phyloP scores from a whole-genome alignment of 2,797 vertebrate genomes.

The Hafferia zeledoni region DNA sequence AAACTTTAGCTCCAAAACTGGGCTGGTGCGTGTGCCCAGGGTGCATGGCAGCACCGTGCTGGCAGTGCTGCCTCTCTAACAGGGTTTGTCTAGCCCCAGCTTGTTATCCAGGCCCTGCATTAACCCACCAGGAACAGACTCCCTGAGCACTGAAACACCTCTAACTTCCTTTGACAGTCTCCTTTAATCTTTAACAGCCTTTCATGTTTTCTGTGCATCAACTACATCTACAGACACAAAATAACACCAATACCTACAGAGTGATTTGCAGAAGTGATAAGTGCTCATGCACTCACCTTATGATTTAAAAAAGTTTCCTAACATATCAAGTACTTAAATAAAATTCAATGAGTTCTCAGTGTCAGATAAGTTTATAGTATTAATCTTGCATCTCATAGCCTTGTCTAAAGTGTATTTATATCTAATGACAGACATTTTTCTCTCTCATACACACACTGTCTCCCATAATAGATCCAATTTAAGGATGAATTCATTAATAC shows the following conservation, averaged over 20 bases:
- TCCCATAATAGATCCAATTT: not conserved
- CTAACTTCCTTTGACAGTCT: not conserved
- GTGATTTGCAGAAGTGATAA: not conserved
- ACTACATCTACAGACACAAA: not conserved
- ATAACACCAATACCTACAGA: not conserved
- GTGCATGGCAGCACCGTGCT: not conserved
- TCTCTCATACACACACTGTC: not conserved
- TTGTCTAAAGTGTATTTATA: not conserved
- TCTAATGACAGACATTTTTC: not conserved
- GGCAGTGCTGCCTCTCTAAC: not conserved
- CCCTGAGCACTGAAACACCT: not conserved
- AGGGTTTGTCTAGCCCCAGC: not conserved
- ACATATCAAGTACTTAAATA: not conserved
- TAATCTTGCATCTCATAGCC: not conserved
- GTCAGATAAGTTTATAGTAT: not conserved
- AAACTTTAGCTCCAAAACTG: not conserved
- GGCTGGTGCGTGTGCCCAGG: fast-evolving
- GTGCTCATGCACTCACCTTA: not conserved
- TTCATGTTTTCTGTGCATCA: not conserved
- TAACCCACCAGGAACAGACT: not conserved
- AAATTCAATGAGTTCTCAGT: not conserved
- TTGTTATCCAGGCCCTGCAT: not conserved
- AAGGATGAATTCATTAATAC: slow-evolving; percentile 17
- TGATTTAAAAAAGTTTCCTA: not conserved
- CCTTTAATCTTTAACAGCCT: not conserved